These are phyloP conservation scores for Drosophila birchii DNA, from an alignment of 2,888 invertebrate genomes.

Conservation along the genomic window DNA sequence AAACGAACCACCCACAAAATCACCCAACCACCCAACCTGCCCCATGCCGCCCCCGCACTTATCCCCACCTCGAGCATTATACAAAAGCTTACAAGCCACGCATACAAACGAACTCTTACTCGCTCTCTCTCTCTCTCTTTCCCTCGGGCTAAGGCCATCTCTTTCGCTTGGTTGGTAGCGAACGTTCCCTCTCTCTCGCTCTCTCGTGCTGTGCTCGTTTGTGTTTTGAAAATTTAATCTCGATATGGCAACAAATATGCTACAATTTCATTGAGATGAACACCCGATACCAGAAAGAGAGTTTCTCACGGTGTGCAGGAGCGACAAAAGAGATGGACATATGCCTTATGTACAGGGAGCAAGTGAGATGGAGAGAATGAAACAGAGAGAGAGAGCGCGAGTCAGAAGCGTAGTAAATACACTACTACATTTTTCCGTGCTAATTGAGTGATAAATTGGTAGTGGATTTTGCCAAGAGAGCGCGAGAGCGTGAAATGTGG, in stretches of 20 bases:
- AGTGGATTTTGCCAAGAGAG: slow-evolving; percentile 80
- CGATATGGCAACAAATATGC: slow-evolving; percentile 83
- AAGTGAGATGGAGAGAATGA: slow-evolving; percentile 26
- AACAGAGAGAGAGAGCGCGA: slow-evolving; percentile 17
- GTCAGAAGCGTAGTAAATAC: slow-evolving; percentile 81
- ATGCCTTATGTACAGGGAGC: slow-evolving; percentile 25
- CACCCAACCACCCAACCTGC: slow-evolving; percentile 43
- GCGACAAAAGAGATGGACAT: slow-evolving; percentile 24
- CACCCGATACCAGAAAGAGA: slow-evolving; percentile 72
- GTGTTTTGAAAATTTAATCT: slow-evolving; percentile 82
- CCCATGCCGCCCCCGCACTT: slow-evolving; percentile 44
- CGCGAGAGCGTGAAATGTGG: slow-evolving; percentile 70
- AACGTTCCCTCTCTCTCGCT: slow-evolving; percentile 3
- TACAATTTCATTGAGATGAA: slow-evolving; percentile 83
- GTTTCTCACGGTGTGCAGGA: slow-evolving; percentile 51
- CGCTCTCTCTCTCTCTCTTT: slow-evolving; percentile 15
- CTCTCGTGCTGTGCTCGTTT: slow-evolving; percentile 74
- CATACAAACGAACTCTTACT: slow-evolving; percentile 35
- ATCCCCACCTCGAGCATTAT: slow-evolving; percentile 59
- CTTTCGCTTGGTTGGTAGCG: slow-evolving; percentile 10
- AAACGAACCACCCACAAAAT: slow-evolving; percentile 53
- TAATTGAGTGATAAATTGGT: slow-evolving; percentile 84
- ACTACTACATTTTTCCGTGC: slow-evolving; percentile 83
- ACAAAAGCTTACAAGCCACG: slow-evolving; percentile 74
- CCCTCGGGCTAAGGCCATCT: slow-evolving; percentile 7